These are phyloP conservation scores for Stegana nigrithorax DNA, from an alignment of 2,888 invertebrate species.

Conservation along the genomic window DNA sequence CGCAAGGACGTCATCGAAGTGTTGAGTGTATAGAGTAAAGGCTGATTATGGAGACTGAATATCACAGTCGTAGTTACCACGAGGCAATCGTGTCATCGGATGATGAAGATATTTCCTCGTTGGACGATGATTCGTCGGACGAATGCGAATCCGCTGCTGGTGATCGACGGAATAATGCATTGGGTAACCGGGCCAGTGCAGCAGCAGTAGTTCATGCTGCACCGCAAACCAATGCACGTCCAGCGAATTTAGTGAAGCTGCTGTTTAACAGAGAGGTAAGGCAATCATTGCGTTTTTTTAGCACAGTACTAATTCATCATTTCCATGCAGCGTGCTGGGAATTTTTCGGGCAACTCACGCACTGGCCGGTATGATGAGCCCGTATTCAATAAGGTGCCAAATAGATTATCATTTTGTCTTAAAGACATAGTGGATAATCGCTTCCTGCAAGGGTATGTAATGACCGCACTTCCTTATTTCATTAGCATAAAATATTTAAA, in stretches of 20 bases:
- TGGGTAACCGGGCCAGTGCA: background rate
- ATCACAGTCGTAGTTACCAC: constrained; percentile 41
- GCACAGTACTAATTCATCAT: background rate
- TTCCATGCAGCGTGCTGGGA: constrained; percentile 69
- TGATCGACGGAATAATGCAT: no score
- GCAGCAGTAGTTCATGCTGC: background rate
- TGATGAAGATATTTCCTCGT: constrained; percentile 53
- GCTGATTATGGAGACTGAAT: constrained; percentile 57
- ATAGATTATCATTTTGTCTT: constrained; percentile 73
- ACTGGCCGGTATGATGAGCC: constrained; percentile 70
- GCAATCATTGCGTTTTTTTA: background rate
- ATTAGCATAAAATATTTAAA: background rate
- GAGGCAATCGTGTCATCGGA: constrained; percentile 56
- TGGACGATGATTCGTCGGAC: constrained; percentile 58
- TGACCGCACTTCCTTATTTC: background rate
- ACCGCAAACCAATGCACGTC: constrained; percentile 27
- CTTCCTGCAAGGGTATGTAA: constrained; percentile 68
- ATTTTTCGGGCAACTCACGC: constrained; percentile 69
- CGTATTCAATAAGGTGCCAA: constrained; percentile 71
- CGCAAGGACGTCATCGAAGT: background rate
- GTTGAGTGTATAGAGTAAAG: constrained; percentile 34
- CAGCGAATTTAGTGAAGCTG: constrained; percentile 54
- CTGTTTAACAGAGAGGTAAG: constrained; percentile 61
- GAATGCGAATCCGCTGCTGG: no score
- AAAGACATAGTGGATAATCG: constrained; percentile 74